Conservation (phyloP, 2,888 invertebrate genomes). For the Agriotes lineatus region DNA sequence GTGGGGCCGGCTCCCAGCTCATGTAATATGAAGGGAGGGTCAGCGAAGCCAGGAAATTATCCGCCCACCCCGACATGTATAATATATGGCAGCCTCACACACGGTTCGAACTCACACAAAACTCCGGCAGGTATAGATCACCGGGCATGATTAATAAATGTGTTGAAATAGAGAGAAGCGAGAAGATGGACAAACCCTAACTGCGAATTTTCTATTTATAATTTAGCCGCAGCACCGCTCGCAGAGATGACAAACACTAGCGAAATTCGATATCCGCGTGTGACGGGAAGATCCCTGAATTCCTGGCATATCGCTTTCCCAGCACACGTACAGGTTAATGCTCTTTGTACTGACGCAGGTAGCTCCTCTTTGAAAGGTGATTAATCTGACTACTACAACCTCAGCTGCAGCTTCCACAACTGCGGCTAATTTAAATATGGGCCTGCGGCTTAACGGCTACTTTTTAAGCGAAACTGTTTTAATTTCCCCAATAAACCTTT, state of each 20-base stretch:
- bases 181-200: constrained; percentile 12
- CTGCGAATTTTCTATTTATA: constrained; percentile 21
- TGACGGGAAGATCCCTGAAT: neutral
- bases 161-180: constrained; percentile 23
- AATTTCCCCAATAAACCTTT: too few species aligned
- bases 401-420: too few species aligned
- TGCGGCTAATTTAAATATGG: too few species aligned
- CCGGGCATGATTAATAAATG: constrained; percentile 41
- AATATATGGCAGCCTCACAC: constrained; percentile 49
- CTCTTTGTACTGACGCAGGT: too few species aligned
- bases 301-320: neutral
- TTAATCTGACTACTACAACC: neutral
- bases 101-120: constrained; percentile 46
- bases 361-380: neutral
- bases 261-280: neutral
- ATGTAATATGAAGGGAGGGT: constrained; percentile 56
- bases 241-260: constrained; percentile 1
- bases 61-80: constrained; percentile 52
- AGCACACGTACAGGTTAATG: neutral
- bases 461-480: too few species aligned
- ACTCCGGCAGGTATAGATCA: constrained; percentile 46
- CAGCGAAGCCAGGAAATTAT: constrained; percentile 52
- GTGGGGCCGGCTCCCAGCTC: constrained; percentile 44
- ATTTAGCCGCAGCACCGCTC: neutral
- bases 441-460: too few species aligned